Base-by-base conservation (phyloP, 2,797 vertebrate genomes). In the Euthynnus affinis region DNA sequence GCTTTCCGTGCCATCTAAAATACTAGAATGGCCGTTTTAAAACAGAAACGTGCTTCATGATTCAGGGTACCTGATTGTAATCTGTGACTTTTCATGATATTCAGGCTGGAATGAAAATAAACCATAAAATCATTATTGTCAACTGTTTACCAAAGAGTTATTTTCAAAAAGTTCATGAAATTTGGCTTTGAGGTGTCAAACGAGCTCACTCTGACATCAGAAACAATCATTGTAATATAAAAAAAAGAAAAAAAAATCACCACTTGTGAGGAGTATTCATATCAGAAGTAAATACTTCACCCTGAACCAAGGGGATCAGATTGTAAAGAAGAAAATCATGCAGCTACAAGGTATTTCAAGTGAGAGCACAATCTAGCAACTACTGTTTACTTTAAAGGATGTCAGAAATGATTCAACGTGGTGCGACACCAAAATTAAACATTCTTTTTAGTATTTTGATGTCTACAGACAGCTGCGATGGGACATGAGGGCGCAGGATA, bases 381-480 rank as follows among this genome's bases (percentile, higher is more conserved):
- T 1, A 37, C 29, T 32, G 10, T 20, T 74, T 3, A 18, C 17
- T 70, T 27, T 46, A 3, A 40, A 37, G 48, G 48, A 65, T 2
- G 10, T 59, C 23, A 18, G 40, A 62, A 14, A 42, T 42, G 12
- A 42, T 42, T 42, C 37, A 37, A 37, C 12, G 37, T 10, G 10
- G 37, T 37, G 34, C 6, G 37, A 37, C 37, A 37, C 37, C 10
- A 10, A 37, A 37, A 37, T 37, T 37, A 37, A 37, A 37, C 37
- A 37, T 10, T 10, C 37, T 37, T 37, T 37, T 37, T 37, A 37
- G 9, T 37, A 10, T 37, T 37, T 37, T 55, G 64, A 76, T 42
- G 40, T 42, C 12, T 70, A 60, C 84, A 81, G 78, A 83, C 83
- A 90, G 85, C 81, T 92, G 86, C 64, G 87, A 1, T 15, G 67